Conservation (phyloP, 2,888 invertebrate genomes). For the Metacarcinus magister region DNA sequence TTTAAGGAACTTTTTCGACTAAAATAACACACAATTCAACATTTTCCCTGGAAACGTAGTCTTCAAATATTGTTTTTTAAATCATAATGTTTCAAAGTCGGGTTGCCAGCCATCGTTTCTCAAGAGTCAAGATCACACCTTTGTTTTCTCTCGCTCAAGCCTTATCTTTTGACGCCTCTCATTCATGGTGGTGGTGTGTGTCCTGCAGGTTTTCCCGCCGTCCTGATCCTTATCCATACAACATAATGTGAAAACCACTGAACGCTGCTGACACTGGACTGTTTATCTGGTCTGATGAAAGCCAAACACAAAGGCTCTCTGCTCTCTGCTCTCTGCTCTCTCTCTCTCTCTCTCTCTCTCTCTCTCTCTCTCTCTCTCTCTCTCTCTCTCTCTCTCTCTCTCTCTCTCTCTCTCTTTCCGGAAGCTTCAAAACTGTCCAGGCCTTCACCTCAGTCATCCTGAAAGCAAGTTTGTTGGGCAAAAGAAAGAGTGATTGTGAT, state of each 20-base stretch:
- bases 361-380: no score
- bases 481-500: background rate
- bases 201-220: background rate
- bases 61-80: background rate
- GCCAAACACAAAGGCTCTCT: no score
- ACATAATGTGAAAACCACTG: no score
- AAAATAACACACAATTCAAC: background rate
- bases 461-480: background rate
- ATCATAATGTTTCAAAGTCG: background rate
- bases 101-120: background rate
- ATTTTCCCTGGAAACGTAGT: background rate
- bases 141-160: background rate
- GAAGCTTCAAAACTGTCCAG: background rate
- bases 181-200: background rate
- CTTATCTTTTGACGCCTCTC: background rate
- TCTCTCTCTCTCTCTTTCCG: no score
- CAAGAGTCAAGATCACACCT: background rate
- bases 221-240: no score
- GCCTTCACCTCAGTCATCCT: background rate
- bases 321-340: no score
- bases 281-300: no score
- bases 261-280: no score
- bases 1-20: background rate
- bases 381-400: no score
- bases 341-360: no score